Evolutionary conservation across 2,113 vertebrate genomes (phyloP).

Genomic region (Mirza zaza): DNA sequence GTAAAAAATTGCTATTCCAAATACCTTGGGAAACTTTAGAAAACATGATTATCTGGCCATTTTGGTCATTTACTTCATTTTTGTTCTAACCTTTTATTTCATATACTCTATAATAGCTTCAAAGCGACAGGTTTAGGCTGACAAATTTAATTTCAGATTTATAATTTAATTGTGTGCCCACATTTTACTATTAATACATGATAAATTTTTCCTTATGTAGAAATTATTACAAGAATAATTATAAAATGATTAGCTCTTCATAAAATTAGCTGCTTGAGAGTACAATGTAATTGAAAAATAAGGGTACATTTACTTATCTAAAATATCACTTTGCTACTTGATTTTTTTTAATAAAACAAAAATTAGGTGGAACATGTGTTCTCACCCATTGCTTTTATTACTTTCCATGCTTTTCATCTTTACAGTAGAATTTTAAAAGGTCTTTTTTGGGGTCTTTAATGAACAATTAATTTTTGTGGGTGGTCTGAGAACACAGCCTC

Average conservation of each 20-base stretch:
- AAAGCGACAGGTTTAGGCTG: not conserved
- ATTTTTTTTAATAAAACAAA: conserved; percentile 53
- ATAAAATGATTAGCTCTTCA: conserved; percentile 23
- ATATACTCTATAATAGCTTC: not conserved
- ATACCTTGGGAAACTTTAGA: not conserved
- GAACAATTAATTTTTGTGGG: conserved; percentile 76
- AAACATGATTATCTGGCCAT: not conserved
- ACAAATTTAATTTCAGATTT: not conserved
- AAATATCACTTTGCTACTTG: conserved; percentile 29
- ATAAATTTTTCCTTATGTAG: conserved; percentile 4
- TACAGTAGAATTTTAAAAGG: conserved; percentile 62
- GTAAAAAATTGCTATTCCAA: not conserved
- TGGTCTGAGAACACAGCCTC: conserved; percentile 67
- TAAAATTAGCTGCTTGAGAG: conserved; percentile 19
- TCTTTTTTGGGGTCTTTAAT: conserved; percentile 62
- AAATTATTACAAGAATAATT: conserved; percentile 40
- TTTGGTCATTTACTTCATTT: not conserved
- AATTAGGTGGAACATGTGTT: not conserved
- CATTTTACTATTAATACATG: not conserved
- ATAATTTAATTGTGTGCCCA: not conserved
- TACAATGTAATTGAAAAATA: conserved; percentile 37
- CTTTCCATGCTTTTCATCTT: conserved; percentile 68
- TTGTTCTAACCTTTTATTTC: not conserved
- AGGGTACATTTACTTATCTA: conserved; percentile 32
- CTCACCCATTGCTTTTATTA: conserved; percentile 3